Percentiles rank a stretch among this genome's conserved stretches.
Conservation (phyloP, 1,140 invertebrate genomes). For the Conus ventricosus region DNA sequence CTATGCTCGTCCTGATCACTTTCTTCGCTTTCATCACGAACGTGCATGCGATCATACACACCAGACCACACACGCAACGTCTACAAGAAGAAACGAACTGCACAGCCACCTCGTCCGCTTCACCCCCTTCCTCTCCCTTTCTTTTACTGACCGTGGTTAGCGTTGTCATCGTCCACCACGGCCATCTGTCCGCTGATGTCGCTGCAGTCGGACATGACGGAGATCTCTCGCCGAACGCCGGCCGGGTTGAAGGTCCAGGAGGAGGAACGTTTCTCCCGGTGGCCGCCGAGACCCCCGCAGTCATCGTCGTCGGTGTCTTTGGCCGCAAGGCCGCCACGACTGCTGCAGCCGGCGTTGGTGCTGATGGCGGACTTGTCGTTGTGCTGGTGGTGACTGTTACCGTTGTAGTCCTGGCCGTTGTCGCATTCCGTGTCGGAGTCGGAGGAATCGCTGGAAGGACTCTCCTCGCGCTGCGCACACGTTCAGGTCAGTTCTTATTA, state of each 20-base stretch:
- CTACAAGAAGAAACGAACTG: neutral
- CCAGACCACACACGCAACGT: neutral
- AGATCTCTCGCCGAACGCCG: constrained; percentile 20
- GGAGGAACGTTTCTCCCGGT: neutral
- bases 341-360: neutral
- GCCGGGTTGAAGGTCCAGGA: constrained; percentile 29
- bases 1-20: no score
- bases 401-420: constrained; percentile 24
- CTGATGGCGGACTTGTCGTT: neutral
- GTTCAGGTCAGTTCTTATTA: neutral
- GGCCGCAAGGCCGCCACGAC: neutral
- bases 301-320: neutral
- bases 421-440: constrained; percentile 4
- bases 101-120: neutral
- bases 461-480: constrained; percentile 13
- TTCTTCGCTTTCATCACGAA: no score
- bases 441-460: constrained; percentile 14
- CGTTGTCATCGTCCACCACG: neutral
- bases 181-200: neutral
- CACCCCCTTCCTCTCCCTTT: neutral
- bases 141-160: neutral
- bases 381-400: neutral
- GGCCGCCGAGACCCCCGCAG: neutral
- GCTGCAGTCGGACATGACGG: constrained; percentile 32
- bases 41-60: no score